Base-by-base conservation (phyloP, 2,888 invertebrate genomes). In the Bombylius discolor region DNA sequence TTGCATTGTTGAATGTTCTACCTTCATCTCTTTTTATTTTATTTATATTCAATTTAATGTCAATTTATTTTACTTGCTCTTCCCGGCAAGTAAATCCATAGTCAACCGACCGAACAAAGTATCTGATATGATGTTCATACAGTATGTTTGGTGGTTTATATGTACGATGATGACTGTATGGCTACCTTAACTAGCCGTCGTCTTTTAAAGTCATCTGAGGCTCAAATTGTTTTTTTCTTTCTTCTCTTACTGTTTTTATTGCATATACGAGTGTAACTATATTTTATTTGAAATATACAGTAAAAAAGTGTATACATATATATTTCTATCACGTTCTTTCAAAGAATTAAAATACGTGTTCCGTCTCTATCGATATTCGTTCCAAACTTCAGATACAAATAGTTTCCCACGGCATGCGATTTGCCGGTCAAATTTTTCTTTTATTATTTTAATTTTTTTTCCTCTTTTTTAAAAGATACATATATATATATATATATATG, bases 321-420 rank as follows among this genome's bases (percentile, higher is more conserved):
- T 42, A 42, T 42, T 42, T 42, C 39, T 11, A 42, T 42, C 39
- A 42, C 39, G 39, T 42, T 42, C 12, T 4, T 42, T 42, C 39
- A 11, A 11, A 11, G 11, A 42, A 4, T 42, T 7, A 4, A 42
- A 11, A 42, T 11, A 11, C 39, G 39, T 42, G 39, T 47, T 42
- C 55, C 14, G 32, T 55, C 36, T 55, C 55, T 31, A 12, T 39
- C 47, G n/a, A 31, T 45, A 46, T 55, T 55, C 55, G 51, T 55
- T 55, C 55, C 55, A 51, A 51, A 47, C 55, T 39, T 47, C 57
- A 61, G 60, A 60, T 72, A 73, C 72, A 71, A 74, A 74, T 74
- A 73, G 74, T 74, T 74, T 74, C 74, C 74, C 74, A 74, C 74
- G 74, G 74, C 73, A 74, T 74, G 71, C 73, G 73, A 74, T 74